Base-by-base conservation (phyloP, 2,113 vertebrate genomes). In the Muntiacus muntjak region DNA sequence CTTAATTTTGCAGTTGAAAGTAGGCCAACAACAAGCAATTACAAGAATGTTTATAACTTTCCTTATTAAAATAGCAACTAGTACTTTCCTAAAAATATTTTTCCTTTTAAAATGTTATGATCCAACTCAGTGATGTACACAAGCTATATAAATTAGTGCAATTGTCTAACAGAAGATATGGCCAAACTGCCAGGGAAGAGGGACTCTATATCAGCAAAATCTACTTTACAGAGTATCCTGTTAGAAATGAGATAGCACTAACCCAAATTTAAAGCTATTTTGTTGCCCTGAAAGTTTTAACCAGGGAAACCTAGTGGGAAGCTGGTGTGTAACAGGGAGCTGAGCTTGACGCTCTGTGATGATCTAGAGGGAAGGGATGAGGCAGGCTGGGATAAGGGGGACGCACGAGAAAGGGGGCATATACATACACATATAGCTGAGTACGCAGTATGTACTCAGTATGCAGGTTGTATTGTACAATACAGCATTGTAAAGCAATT, bases 21-120 rank as follows among this genome's bases (percentile, higher is more conserved):
- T 17, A 50, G 26, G 12, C 55, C 36, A 84, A 92, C 25, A 64
- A 89, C 52, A 79, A 78, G 45, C 28, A 94, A 85, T 52, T 90
- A 47, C 3, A 91, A 89, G 91, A 92, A 62, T 84, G 15, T 36
- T 84, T 76, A 81, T 55, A 50, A 82, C 12, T 89, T 13, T 79
- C 12, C 54, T 94, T 92, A 91, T 36, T 94, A 55, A 87, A 91
- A 92, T 23, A 92, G 36, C 26, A 94, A 83, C 5, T 74, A 74
- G 62, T 7, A 1, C 25, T 79, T 97, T 89, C 33, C 74, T 87
- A 54, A 89, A 74, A 85, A 26, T 15, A 9, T 4, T 89, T 84
- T 95, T 40, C 14, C 23, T 83, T 93, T 78, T 76, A 45, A 60
- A 85, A 64, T 71, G 11, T 28, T 92, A 60, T 71, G 81, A 62